Conservation (phyloP, 2,888 invertebrate genomes). For the Rhagium mordax region DNA sequence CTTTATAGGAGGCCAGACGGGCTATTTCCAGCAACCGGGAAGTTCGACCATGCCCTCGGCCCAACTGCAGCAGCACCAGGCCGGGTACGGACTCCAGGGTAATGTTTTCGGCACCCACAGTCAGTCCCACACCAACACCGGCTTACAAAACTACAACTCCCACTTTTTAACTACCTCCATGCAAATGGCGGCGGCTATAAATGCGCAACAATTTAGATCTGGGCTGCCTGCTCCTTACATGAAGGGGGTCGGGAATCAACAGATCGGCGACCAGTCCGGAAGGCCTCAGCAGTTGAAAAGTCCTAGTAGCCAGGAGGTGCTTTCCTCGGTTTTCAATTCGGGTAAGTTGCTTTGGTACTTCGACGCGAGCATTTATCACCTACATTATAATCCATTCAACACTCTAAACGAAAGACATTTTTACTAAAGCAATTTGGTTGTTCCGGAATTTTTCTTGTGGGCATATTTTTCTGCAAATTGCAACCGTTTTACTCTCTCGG, state of each 20-base stretch:
- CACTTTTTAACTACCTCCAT: slow-evolving; percentile 77
- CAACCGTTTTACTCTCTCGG: too few species aligned
- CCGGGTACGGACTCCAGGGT: slow-evolving; percentile 70
- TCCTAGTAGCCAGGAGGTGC: slow-evolving; percentile 71
- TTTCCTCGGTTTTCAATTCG: slow-evolving; percentile 74
- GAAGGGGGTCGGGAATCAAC: slow-evolving; percentile 62
- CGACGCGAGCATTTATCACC: neutral
- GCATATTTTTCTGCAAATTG: too few species aligned
- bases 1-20: slow-evolving; percentile 69
- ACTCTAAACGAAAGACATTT: too few species aligned
- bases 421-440: too few species aligned
- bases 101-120: slow-evolving; percentile 70
- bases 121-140: slow-evolving; percentile 70
- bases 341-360: slow-evolving; percentile 64
- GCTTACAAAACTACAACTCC: slow-evolving; percentile 71
- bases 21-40: slow-evolving; percentile 71
- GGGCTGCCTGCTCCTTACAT: slow-evolving; percentile 72
- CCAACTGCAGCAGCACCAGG: slow-evolving; percentile 68
- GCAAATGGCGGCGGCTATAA: slow-evolving; percentile 75
- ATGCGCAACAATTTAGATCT: slow-evolving; percentile 78
- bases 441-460: too few species aligned
- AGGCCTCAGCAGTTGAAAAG: slow-evolving; percentile 74
- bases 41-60: slow-evolving; percentile 69
- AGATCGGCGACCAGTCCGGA: slow-evolving; percentile 63
- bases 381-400: too few species aligned